These are phyloP conservation scores for Lutraria rhynchaena DNA, from an alignment of 1,140 invertebrate genomes.

Conservation along the genomic window DNA sequence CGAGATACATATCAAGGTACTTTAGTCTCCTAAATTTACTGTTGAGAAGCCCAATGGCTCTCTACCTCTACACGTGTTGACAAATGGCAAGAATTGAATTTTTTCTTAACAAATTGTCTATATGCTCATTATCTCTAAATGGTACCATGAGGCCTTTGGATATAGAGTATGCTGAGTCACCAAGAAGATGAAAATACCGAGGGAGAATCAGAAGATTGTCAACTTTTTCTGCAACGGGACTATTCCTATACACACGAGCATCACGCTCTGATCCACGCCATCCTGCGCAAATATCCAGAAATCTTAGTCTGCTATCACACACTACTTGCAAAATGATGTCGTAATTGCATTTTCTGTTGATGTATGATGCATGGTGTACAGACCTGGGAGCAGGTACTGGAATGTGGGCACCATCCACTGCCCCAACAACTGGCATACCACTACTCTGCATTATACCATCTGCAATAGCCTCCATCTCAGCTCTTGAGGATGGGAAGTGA, in stretches of 20 bases:
- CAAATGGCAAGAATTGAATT: no score
- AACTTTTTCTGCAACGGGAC: background rate
- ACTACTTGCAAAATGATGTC: conserved; percentile 58
- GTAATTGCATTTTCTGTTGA: conserved; percentile 42
- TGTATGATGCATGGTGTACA: conserved; percentile 34
- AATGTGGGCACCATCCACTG: no score
- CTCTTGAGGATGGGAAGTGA: no score
- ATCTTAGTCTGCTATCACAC: conserved; percentile 45
- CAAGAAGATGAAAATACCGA: conserved; percentile 31
- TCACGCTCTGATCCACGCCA: conserved; percentile 58
- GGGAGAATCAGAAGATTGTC: background rate
- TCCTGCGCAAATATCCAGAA: conserved; percentile 50
- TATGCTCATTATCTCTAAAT: conserved; percentile 53
- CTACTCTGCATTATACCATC: no score
- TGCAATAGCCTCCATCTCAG: background rate
- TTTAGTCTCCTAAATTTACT: conserved; percentile 29
- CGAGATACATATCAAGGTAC: conserved; percentile 5
- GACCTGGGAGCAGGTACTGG: no score
- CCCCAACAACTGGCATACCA: no score
- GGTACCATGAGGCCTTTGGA: conserved; percentile 10
- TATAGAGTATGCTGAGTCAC: conserved; percentile 24
- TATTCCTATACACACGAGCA: conserved; percentile 55
- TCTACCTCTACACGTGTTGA: conserved; percentile 27
- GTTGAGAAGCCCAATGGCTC: conserved; percentile 32
- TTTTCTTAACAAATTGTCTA: conserved; percentile 28